These are phyloP conservation scores for Sebastes vulpes DNA, from an alignment of 2,797 vertebrate genomes.

Conservation along the genomic window DNA sequence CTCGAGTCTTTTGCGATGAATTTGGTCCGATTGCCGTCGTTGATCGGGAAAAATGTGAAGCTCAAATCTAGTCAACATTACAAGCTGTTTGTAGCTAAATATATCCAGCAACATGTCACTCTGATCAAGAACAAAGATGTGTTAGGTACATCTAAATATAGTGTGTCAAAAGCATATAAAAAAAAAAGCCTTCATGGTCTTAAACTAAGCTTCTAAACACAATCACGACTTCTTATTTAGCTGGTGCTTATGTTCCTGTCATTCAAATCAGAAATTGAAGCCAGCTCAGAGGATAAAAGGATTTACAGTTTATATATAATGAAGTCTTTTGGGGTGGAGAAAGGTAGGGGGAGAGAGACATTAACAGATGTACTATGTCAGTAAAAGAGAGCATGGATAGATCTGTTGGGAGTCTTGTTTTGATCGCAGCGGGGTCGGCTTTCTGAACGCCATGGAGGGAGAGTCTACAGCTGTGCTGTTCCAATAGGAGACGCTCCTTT, in stretches of 20 bases:
- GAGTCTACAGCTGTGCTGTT: conserved; percentile 45
- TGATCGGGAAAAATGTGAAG: not conserved
- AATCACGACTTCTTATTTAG: conserved; percentile 24
- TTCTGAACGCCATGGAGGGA: conserved; percentile 35
- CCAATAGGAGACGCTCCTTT: conserved; percentile 54
- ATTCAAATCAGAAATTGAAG: conserved; percentile 14
- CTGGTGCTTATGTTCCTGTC: conserved; percentile 8
- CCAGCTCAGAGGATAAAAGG: conserved; percentile 22
- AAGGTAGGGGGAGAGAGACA: not conserved
- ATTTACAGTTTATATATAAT: conserved; percentile 36
- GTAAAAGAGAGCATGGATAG: conserved; percentile 11
- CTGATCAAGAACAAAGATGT: not conserved
- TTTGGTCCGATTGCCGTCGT: not conserved
- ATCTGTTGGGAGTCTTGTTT: conserved; percentile 56
- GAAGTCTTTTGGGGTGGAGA: conserved; percentile 34
- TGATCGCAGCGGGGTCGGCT: conserved; percentile 56
- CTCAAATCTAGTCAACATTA: not conserved
- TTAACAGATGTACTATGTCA: conserved; percentile 36
- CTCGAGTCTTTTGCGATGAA: not conserved
- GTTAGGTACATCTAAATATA: conserved; percentile 27
- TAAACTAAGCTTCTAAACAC: conserved; percentile 39
- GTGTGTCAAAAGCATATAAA: conserved; percentile 1
- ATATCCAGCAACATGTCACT: not conserved
- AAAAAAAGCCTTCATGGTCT: not conserved
- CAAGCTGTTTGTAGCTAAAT: not conserved